Evolutionary conservation across 2,113 vertebrate genomes (phyloP).

Genomic region (Lichenostomus cassidix): DNA sequence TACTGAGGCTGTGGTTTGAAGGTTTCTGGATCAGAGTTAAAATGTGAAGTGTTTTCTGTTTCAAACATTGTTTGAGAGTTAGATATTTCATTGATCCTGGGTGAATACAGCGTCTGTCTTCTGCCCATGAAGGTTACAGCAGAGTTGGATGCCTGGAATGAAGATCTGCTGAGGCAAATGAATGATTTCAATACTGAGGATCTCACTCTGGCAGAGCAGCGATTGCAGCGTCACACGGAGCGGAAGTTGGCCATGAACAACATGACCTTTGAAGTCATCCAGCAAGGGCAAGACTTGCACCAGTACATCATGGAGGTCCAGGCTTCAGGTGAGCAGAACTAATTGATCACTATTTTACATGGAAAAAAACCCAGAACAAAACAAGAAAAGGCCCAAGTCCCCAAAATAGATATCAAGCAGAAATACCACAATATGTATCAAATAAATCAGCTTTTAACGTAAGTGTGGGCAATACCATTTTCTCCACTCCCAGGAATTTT

Average conservation of each 20-base stretch:
- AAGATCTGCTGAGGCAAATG: conserved; percentile 92
- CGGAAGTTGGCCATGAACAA: conserved; percentile 95
- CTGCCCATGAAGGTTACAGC: conserved; percentile 84
- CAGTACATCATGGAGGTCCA: conserved; percentile 99
- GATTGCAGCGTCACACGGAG: conserved; percentile 91
- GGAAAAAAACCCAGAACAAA: neutral
- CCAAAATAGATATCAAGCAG: neutral
- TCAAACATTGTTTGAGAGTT: neutral
- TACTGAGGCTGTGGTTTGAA: neutral
- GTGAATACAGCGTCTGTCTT: neutral
- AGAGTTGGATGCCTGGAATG: conserved; percentile 95
- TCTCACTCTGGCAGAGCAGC: conserved; percentile 88
- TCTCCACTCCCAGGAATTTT: neutral
- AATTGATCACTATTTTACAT: neutral
- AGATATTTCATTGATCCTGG: neutral
- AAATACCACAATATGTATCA: neutral
- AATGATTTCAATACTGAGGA: conserved; percentile 93
- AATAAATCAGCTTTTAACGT: neutral
- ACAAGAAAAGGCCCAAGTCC: neutral
- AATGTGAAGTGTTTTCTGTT: neutral
- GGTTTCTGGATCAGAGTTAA: neutral
- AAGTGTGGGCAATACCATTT: neutral
- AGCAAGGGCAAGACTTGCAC: conserved; percentile 96
- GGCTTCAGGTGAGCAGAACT: conserved; percentile 85
- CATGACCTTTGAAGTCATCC: conserved; percentile 98